phyloP scores from a whole-genome alignment of 2,888 invertebrate genomes.

The Sarcophaga subvicina region DNA sequence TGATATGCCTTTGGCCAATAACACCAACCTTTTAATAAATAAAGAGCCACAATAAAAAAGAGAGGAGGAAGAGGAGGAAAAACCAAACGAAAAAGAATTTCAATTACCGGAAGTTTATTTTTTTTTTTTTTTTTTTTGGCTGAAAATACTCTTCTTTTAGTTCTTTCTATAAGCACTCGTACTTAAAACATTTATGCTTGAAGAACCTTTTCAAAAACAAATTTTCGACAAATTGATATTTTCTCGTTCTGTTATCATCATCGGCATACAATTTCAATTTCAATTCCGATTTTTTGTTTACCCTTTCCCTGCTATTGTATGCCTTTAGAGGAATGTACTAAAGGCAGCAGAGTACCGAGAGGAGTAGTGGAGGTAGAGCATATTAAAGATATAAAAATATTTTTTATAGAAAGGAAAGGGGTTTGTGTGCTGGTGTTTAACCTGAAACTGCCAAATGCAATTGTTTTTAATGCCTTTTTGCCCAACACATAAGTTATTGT shows the following conservation, averaged over 20 bases:
- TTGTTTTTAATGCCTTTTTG: slow-evolving; percentile 70
- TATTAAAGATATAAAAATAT: slow-evolving; percentile 53
- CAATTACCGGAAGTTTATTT: slow-evolving; percentile 66
- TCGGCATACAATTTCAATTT: slow-evolving; percentile 25
- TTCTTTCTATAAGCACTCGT: slow-evolving; percentile 34
- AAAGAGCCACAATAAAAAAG: too few relatives aligned
- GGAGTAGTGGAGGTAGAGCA: slow-evolving; percentile 17
- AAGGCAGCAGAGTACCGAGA: not conserved
- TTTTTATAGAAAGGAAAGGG: not conserved
- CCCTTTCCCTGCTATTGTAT: not conserved
- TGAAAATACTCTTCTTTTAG: not conserved
- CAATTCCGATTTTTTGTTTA: not conserved
- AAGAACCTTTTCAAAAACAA: slow-evolving; percentile 66
- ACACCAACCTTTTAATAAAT: too few relatives aligned
- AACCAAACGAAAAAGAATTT: slow-evolving; percentile 55
- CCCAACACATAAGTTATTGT: slow-evolving; percentile 68
- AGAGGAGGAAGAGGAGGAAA: too few relatives aligned
- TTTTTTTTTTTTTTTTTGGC: slow-evolving; percentile 34
- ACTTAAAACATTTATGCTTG: slow-evolving; percentile 62
- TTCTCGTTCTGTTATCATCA: slow-evolving; percentile 46
- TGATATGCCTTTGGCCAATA: too few relatives aligned
- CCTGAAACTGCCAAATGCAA: slow-evolving; percentile 71
- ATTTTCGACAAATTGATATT: slow-evolving; percentile 70
- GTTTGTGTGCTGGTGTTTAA: slow-evolving; percentile 57
- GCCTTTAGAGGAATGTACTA: not conserved